Evolutionary conservation across 1,140 invertebrate species (phyloP).

Genomic region (Nautilus pompilius): DNA sequence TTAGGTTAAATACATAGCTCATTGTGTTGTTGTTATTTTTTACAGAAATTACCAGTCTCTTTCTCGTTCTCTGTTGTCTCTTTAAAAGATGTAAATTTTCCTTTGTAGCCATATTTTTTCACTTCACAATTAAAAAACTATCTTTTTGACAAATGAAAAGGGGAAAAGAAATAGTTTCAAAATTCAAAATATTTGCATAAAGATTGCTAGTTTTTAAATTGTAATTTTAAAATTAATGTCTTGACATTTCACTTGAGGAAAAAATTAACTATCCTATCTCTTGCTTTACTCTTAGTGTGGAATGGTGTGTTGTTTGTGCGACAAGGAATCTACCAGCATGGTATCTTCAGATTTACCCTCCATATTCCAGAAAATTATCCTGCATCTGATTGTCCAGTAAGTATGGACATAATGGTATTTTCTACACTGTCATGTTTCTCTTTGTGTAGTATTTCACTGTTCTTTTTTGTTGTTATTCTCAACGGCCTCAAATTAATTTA

Average conservation of each 20-base stretch:
- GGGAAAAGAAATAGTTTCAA: neutral
- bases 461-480: neutral
- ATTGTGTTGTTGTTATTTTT: too few species aligned
- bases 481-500: neutral
- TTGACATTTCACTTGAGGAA: neutral
- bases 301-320: conserved; percentile 89
- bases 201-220: neutral
- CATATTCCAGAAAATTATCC: conserved; percentile 84
- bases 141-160: neutral
- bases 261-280: neutral
- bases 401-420: conserved; percentile 29
- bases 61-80: too few species aligned
- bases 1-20: too few species aligned
- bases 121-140: neutral
- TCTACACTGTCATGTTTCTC: neutral
- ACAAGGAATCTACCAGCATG: conserved; percentile 81
- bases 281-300: conserved; percentile 71
- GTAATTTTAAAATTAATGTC: neutral
- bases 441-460: neutral
- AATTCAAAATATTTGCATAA: neutral
- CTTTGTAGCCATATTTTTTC: neutral
- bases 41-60: too few species aligned
- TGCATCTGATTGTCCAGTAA: conserved; percentile 78
- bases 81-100: too few species aligned
- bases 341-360: conserved; percentile 83